These are phyloP conservation scores for Actinernus sp. DNA, from an alignment of 92 coral and sea anemone species.

Conservation along the genomic window DNA sequence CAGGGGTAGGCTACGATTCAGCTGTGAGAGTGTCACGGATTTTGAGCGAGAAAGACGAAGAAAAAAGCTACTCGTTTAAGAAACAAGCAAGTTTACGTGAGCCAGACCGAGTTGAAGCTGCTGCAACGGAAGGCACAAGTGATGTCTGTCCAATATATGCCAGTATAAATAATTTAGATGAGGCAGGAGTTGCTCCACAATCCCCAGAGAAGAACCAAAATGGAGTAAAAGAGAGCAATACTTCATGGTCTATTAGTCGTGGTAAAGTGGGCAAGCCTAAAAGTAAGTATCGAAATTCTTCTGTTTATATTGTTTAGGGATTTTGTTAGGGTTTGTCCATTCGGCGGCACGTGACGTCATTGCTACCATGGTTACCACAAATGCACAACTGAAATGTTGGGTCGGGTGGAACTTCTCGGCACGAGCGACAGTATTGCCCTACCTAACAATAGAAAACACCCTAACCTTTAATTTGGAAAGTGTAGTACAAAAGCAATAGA, in stretches of 20 bases:
- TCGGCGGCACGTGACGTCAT: no score
- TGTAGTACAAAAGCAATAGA: no score
- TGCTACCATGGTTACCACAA: no score
- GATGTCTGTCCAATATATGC: slow-evolving; percentile 88
- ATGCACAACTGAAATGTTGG: no score
- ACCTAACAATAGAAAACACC: no score
- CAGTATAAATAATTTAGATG: slow-evolving; percentile 54
- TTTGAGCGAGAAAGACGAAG: slow-evolving; percentile 38
- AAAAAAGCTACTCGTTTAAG: slow-evolving; percentile 36
- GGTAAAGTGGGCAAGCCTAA: slow-evolving; percentile 26
- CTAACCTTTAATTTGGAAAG: no score
- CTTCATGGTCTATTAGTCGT: background rate
- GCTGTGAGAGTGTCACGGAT: slow-evolving; percentile 67
- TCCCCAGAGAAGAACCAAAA: background rate
- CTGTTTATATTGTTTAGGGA: no score
- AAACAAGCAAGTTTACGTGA: slow-evolving; percentile 5
- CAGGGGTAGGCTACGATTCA: slow-evolving; percentile 10
- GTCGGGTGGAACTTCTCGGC: no score
- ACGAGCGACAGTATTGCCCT: no score
- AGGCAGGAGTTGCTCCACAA: slow-evolving; percentile 5
- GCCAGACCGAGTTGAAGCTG: slow-evolving; percentile 4
- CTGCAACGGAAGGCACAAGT: no score
- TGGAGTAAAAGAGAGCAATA: background rate
- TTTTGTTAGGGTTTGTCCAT: no score
- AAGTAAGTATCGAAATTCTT: no score